Base-by-base conservation (phyloP, 1,140 invertebrate genomes). In the Dreissena polymorpha region DNA sequence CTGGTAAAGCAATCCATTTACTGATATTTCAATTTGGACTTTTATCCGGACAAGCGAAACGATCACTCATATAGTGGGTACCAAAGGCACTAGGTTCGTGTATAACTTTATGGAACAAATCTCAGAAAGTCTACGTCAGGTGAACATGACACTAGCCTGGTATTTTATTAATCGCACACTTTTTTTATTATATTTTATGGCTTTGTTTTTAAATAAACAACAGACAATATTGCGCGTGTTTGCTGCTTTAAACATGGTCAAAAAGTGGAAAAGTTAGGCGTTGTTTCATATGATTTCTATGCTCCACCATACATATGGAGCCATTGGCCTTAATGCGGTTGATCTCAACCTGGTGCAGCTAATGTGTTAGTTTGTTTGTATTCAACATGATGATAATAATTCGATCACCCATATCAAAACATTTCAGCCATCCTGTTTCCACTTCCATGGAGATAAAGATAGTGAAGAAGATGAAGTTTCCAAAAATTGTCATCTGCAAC, bases 401-500 rank as follows among this genome's bases (percentile, higher is more conserved):
- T 39, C 39, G 3, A 5, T 39, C 39, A 39, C 39, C 39, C 39
- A 39, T 39, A 39, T 2, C 39, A 39, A 39, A 39, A 39, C 39
- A 39, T 39, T 39, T 8, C 63, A 76, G 74, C 29, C 14, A 76
- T 49, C 74, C 74, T 25, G 51, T 76, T 13, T 53, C 39, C 50
- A 76, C 74, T 14, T 76, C 74, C 10, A 65, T 67, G 23, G 74
- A 76, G 57, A 23, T 76, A 49, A 64, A 25, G 39, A 76, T 64
- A 50, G 60, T 64, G 8, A 51, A 49, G 23, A 65, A 23, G 29
- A 50, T 76, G 25, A 18, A 16, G 21, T 76, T 76, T n/a, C 74
- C 74, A 10, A 8, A 12, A 18, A 25, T 76, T 1, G 64, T 64
- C 10, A 49, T 76, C 0, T 76, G 74, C 21, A 76, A 76, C 74